A percentile compares a stretch with the other conserved stretches of the same genome.
Conservation (phyloP, 1,140 invertebrate species). For the Danaus melanippus region DNA sequence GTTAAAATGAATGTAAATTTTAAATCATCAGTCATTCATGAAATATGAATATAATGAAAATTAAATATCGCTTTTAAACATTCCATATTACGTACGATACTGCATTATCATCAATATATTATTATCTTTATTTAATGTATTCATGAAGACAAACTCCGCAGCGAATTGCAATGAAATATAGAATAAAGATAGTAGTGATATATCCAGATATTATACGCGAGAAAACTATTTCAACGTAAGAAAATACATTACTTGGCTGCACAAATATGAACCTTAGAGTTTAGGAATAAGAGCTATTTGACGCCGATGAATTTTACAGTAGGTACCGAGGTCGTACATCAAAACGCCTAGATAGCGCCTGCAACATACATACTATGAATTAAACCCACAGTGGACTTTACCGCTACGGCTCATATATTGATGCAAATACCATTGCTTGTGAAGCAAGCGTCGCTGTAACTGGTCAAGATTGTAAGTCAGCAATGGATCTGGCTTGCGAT, state of each 20-base stretch:
- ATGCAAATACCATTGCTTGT: constrained; percentile 11
- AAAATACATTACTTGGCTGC: background rate
- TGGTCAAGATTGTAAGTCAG: constrained; percentile 10
- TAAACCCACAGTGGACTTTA: constrained; percentile 10
- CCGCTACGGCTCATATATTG: constrained; percentile 8
- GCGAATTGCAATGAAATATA: constrained; percentile 17
- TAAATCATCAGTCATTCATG: too few relatives aligned
- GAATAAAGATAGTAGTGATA: constrained; percentile 17
- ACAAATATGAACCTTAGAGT: constrained; percentile 7
- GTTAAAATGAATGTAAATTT: too few relatives aligned
- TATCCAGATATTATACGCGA: constrained; percentile 17
- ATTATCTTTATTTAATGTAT: constrained; percentile 2
- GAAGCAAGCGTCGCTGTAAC: constrained; percentile 2
- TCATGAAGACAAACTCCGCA: constrained; percentile 15
- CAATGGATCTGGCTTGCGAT: constrained; percentile 12
- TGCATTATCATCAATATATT: too few relatives aligned
- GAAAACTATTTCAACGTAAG: constrained; percentile 11
- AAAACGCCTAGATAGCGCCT: constrained; percentile 16
- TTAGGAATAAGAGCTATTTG: constrained; percentile 8
- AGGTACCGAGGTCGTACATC: constrained; percentile 11
- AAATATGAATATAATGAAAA: too few relatives aligned
- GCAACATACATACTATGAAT: constrained; percentile 11
- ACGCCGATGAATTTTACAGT: constrained; percentile 5
- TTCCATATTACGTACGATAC: too few relatives aligned
- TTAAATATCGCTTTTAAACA: too few relatives aligned